These are phyloP conservation scores for Palythoa grandis DNA, from an alignment of 92 coral and sea anemone genomes.

Conservation along the genomic window DNA sequence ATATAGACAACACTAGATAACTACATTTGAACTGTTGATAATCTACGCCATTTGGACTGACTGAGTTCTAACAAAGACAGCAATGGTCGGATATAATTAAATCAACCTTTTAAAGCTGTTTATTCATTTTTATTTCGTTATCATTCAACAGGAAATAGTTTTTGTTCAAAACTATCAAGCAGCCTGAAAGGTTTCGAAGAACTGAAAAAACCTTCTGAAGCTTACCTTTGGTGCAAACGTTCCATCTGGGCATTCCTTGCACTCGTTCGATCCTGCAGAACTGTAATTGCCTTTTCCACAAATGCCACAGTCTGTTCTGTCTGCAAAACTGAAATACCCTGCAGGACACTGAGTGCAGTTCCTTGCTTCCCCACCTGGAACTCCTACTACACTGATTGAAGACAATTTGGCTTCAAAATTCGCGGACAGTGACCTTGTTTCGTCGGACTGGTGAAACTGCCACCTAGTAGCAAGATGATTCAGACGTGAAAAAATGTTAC, in stretches of 20 bases:
- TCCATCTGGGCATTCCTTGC: slow-evolving; percentile 54
- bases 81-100: too few species aligned
- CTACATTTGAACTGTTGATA: too few species aligned
- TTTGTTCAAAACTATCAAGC: too few species aligned
- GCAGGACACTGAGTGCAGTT: slow-evolving; percentile 75
- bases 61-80: too few species aligned
- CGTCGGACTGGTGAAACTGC: slow-evolving; percentile 78
- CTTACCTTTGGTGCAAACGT: slow-evolving; percentile 74
- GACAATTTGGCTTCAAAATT: slow-evolving; percentile 77
- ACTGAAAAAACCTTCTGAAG: neutral
- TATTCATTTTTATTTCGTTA: too few species aligned
- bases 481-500: too few species aligned
- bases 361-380: slow-evolving; percentile 64
- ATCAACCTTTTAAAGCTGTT: too few species aligned
- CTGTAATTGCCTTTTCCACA: slow-evolving; percentile 71
- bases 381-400: slow-evolving; percentile 76
- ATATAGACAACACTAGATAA: too few species aligned
- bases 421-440: slow-evolving; percentile 65
- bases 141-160: neutral
- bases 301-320: slow-evolving; percentile 71
- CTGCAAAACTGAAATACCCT: slow-evolving; percentile 56
- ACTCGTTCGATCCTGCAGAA: slow-evolving; percentile 51
- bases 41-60: too few species aligned
- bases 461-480: slow-evolving; percentile 47
- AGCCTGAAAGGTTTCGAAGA: neutral